Evolutionary conservation across 2,113 vertebrate species (phyloP), one percentile per base, ranked within the genome.

Genomic region (Myotis brandtii): DNA sequence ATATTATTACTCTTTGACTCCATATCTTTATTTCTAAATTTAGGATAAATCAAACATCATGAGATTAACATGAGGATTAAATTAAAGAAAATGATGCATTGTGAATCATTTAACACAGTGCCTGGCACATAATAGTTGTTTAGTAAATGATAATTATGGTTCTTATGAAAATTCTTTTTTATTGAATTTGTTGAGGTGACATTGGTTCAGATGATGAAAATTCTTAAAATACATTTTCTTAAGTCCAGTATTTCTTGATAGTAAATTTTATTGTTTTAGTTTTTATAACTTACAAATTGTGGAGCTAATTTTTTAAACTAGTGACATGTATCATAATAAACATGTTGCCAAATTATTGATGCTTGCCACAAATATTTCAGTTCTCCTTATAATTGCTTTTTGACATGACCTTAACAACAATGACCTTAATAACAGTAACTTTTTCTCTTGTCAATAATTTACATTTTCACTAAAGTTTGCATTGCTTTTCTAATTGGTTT

Each of bases 401-500:
- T 80, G 25, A 95, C n/a, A 87, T 93, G 20, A 84, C 17, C 21
- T 90, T 73, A 84, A n/a, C 46, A 48, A 56, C 7, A 92, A 86
- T 91, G 18, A 83, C 20, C 16, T 89, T 73, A 86, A n/a, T 52
- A 56, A 59, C 16, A 92, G 59, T 93, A 73, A 69, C 67, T 80
- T 93, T 95, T 95, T 92, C 56, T 50, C 21, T 81, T 93, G 30
- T 69, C 16, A 1, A 20, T 66, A 91, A 80, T 84, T 92, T 93
- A 86, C 73, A 27, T 89, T 95, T 72, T 76, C 43, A 93, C 43
- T 66, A 37, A 77, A 91, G 18, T 79, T 94, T 97, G 16, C 18
- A 73, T 85, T 82, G n/a, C 32, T 86, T 89, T 91, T 91, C 25
- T 72, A 82, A 72, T 82, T 96, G 43, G 32, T 86, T 95, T 93